These are phyloP conservation scores for Mycogona germanica DNA, from an alignment of 2,888 invertebrate species.

Conservation along the genomic window DNA sequence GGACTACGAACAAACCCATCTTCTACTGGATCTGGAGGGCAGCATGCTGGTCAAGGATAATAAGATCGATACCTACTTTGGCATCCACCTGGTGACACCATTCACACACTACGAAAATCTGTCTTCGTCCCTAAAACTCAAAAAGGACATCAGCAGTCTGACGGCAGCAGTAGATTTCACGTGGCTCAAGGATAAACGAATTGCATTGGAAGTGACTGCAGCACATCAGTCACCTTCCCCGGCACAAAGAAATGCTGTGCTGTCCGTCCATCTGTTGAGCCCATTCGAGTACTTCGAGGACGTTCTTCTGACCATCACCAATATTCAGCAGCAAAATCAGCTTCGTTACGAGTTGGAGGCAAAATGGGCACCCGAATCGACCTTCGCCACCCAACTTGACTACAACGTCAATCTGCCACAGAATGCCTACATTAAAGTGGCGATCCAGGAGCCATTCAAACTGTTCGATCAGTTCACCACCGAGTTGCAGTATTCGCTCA, in stretches of 20 bases:
- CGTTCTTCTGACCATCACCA: neutral
- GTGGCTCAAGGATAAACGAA: slow-evolving; percentile 1
- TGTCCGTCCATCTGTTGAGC: slow-evolving; percentile 12
- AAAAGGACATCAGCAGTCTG: neutral
- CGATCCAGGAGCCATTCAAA: neutral
- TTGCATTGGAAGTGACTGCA: slow-evolving; percentile 6
- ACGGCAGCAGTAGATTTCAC: neutral
- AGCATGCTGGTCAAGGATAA: neutral
- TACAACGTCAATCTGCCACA: neutral
- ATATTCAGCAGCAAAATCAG: neutral
- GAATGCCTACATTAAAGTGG: neutral
- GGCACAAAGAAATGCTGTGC: neutral
- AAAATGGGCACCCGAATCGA: slow-evolving; percentile 5
- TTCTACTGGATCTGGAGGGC: neutral
- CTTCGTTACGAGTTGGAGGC: neutral
- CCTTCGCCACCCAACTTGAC: neutral
- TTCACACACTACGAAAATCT: slow-evolving; percentile 11
- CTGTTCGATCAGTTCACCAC: neutral
- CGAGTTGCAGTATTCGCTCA: neutral
- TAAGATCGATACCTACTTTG: slow-evolving; percentile 7
- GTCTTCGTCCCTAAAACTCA: neutral
- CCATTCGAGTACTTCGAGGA: slow-evolving; percentile 5
- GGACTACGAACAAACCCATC: neutral
- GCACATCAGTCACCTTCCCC: neutral
- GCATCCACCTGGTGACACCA: slow-evolving; percentile 14